Evolutionary conservation across 1,140 invertebrate genomes (phyloP).

Genomic region (Drosophila sproati): DNA sequence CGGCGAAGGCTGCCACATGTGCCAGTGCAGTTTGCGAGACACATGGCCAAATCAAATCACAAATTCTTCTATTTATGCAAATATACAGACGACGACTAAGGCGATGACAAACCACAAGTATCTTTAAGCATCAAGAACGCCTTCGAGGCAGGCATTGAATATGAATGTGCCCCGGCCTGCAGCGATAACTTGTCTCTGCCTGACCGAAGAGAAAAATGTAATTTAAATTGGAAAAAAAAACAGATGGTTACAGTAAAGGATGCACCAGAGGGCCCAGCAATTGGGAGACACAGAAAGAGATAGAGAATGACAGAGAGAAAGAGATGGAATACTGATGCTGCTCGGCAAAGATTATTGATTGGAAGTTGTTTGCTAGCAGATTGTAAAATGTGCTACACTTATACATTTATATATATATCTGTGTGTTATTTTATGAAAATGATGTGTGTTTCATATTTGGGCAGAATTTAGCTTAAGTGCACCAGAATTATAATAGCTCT

Average conservation of each 20-base stretch:
- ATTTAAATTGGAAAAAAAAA: slow-evolving; percentile 67
- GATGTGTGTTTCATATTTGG: background rate
- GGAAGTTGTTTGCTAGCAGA: slow-evolving; percentile 19
- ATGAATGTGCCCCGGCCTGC: slow-evolving; percentile 28
- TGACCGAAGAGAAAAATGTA: slow-evolving; percentile 44
- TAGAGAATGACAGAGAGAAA: slow-evolving; percentile 2
- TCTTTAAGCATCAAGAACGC: slow-evolving; percentile 10
- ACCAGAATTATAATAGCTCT: slow-evolving; percentile 6
- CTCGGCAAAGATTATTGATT: slow-evolving; percentile 58
- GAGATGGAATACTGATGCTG: background rate
- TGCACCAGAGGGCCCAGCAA: background rate
- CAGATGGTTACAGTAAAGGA: background rate
- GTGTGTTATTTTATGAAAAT: slow-evolving; percentile 2
- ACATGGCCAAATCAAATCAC: slow-evolving; percentile 46
- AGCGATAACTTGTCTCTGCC: slow-evolving; percentile 38
- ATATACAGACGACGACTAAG: slow-evolving; percentile 39
- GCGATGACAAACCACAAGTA: slow-evolving; percentile 1
- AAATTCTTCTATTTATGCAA: slow-evolving; percentile 63
- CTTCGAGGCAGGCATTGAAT: slow-evolving; percentile 18
- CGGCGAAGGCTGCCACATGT: slow-evolving; percentile 51
- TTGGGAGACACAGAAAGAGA: background rate
- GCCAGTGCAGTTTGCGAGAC: slow-evolving; percentile 27
- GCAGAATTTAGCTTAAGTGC: background rate
- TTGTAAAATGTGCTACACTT: background rate
- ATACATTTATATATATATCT: slow-evolving; percentile 6